Percentiles rank a stretch among this genome's conserved stretches.
Conservation (phyloP, 1,140 invertebrate species). For the Lamellibrachia luymesi region DNA sequence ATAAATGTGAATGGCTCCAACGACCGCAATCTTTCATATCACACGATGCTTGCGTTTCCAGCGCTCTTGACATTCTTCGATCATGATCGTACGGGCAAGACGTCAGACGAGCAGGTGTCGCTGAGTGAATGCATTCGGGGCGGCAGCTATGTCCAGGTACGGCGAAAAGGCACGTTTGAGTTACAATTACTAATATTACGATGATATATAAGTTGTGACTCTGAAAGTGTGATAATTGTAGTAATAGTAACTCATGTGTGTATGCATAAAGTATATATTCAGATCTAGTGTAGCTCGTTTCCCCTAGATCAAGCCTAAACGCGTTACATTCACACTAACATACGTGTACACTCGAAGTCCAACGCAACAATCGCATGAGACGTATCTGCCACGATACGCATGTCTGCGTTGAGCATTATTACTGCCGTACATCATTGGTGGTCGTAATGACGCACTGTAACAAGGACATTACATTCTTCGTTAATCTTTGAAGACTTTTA, state of each 20-base stretch:
- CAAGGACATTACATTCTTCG: too few relatives aligned
- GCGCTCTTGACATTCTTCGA: background rate
- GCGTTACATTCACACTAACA: too few relatives aligned
- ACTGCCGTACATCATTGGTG: too few relatives aligned
- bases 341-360: too few relatives aligned
- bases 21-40: background rate
- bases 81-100: background rate
- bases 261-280: background rate
- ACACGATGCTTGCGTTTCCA: background rate
- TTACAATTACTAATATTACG: background rate
- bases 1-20: background rate
- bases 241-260: background rate
- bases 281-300: too few relatives aligned
- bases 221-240: background rate
- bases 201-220: background rate
- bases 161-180: background rate
- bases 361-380: too few relatives aligned
- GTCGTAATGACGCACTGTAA: too few relatives aligned
- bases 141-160: background rate
- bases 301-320: too few relatives aligned
- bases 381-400: too few relatives aligned
- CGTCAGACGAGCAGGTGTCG: background rate
- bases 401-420: too few relatives aligned
- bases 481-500: too few relatives aligned
- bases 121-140: background rate